Percentiles rank a stretch among this genome's conserved stretches.
Conservation (phyloP, 2,113 vertebrate genomes). For the Melanerpes aurifrons region DNA sequence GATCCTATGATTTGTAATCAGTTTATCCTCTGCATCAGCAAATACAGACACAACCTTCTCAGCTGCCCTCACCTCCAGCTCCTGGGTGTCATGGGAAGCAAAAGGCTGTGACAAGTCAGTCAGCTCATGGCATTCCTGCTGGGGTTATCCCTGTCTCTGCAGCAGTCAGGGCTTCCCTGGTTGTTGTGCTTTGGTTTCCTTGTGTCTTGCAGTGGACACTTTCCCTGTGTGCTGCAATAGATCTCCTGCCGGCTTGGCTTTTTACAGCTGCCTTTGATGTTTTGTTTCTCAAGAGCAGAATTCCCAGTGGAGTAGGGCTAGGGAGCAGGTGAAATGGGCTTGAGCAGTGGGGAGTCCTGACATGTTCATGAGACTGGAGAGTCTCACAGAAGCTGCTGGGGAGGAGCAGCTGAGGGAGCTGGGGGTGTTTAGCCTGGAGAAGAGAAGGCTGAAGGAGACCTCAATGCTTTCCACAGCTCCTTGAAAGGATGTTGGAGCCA, state of each 20-base stretch:
- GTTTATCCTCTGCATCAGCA: background rate
- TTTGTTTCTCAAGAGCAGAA: background rate
- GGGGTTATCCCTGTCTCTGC: accelerated
- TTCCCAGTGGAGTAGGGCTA: background rate
- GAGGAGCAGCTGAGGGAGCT: too few relatives aligned
- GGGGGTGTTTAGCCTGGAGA: too few relatives aligned
- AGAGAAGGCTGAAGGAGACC: too few relatives aligned
- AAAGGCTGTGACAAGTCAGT: background rate
- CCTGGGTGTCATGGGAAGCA: background rate
- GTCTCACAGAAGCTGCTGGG: too few relatives aligned
- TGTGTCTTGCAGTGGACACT: background rate
- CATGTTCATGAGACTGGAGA: background rate
- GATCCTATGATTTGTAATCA: too few relatives aligned
- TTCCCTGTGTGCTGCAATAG: background rate
- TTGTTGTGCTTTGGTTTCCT: background rate
- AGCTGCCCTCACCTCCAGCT: background rate
- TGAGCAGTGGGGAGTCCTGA: background rate
- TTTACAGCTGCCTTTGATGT: background rate
- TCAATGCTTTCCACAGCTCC: too few relatives aligned
- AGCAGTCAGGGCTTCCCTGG: background rate
- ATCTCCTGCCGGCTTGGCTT: background rate
- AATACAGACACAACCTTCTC: background rate
- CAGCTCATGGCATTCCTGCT: background rate
- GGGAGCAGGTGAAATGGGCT: background rate
- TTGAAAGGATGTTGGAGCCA: too few relatives aligned